These are phyloP conservation scores for Drosophila mettleri DNA, from an alignment of 2,888 invertebrate species.

Conservation along the genomic window DNA sequence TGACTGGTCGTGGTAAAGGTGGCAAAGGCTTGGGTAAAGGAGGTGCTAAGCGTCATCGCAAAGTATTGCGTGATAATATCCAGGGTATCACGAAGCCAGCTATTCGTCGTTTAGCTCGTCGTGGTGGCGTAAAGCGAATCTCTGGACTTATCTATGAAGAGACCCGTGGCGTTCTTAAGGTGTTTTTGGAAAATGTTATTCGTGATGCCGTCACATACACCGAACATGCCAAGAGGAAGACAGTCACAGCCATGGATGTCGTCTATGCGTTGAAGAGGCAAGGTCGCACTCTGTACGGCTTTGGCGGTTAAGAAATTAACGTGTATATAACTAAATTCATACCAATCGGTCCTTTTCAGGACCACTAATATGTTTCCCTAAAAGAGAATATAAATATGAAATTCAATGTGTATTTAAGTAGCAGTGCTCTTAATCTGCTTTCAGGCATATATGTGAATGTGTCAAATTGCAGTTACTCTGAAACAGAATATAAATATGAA, in stretches of 20 bases:
- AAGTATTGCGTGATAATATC: conserved; percentile 92
- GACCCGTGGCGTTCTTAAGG: conserved; percentile 90
- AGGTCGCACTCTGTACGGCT: conserved; percentile 89
- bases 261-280: conserved; percentile 92
- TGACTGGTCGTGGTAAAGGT: conserved; percentile 93
- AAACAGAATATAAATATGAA: too few species aligned
- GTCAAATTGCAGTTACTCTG: too few species aligned
- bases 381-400: background rate
- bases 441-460: too few species aligned
- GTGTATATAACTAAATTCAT: background rate
- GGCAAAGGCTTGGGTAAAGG: conserved; percentile 92
- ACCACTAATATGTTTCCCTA: conserved; percentile 12
- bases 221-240: conserved; percentile 22
- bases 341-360: conserved; percentile 44
- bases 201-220: conserved; percentile 86
- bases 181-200: conserved; percentile 89
- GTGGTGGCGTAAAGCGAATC: conserved; percentile 89
- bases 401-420: background rate
- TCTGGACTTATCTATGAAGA: conserved; percentile 92
- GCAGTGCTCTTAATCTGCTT: too few species aligned
- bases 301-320: conserved; percentile 24
- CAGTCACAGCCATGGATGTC: conserved; percentile 83
- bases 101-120: conserved; percentile 90
- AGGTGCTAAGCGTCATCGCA: conserved; percentile 93
- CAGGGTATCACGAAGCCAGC: conserved; percentile 88